Conservation (phyloP, 2,113 vertebrate species). For the Raja brachyura region DNA sequence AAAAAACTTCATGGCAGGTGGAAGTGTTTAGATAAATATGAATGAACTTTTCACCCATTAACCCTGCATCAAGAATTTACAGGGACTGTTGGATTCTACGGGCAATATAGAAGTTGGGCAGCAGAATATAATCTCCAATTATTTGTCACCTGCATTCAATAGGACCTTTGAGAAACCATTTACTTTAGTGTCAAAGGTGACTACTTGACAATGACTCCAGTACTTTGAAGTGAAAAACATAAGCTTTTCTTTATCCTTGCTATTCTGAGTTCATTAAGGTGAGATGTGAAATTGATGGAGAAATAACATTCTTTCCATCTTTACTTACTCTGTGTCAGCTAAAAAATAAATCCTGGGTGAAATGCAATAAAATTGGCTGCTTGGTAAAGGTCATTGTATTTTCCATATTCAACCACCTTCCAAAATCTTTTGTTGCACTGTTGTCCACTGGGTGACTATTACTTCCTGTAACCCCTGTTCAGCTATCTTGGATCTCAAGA, state of each 20-base stretch:
- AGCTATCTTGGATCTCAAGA: not conserved
- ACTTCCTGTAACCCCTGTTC: too few species aligned
- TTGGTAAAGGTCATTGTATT: not conserved
- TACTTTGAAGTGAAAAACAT: not conserved
- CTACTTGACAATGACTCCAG: not conserved
- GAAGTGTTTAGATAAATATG: not conserved
- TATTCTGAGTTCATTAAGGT: not conserved
- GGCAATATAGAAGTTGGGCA: not conserved
- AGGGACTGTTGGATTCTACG: not conserved
- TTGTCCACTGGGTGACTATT: not conserved
- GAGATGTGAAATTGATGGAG: not conserved
- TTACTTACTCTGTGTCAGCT: not conserved
- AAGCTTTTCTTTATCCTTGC: not conserved
- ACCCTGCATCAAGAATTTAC: not conserved
- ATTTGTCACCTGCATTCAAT: conserved; percentile 8
- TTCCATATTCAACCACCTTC: not conserved
- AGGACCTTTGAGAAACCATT: conserved; percentile 23
- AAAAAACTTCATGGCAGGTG: not conserved
- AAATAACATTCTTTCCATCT: not conserved
- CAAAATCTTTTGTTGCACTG: not conserved
- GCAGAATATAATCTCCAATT: not conserved
- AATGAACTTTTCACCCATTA: conserved; percentile 9
- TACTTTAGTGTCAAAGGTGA: not conserved
- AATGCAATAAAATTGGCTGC: not conserved
- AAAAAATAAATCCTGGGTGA: not conserved